A percentile compares a stretch with the other conserved stretches of the same genome.
Conservation (phyloP, 2,888 invertebrate genomes). For the Idaea biselata region DNA sequence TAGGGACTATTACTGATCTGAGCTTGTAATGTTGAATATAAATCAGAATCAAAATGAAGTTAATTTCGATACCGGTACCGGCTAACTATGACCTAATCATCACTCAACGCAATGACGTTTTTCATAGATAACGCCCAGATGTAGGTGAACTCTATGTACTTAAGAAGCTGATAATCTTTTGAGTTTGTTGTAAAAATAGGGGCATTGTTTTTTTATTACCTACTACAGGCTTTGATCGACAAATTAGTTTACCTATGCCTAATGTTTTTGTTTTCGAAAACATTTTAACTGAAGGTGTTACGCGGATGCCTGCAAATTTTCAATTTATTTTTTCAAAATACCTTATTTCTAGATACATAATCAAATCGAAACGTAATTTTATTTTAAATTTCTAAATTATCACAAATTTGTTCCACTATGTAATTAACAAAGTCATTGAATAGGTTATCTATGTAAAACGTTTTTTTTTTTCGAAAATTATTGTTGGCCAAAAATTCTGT, state of each 20-base stretch:
- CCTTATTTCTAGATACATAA: too few species aligned
- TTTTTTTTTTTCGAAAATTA: too few species aligned
- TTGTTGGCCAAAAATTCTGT: too few species aligned
- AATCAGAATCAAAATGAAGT: too few species aligned
- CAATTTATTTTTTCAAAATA: too few species aligned
- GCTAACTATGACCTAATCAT: neutral
- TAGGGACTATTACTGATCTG: neutral
- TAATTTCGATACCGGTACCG: neutral
- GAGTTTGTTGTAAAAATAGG: neutral
- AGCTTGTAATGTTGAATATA: too few species aligned
- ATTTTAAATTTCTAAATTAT: too few species aligned
- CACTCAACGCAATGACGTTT: neutral
- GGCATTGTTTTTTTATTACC: neutral
- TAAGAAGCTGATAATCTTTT: neutral
- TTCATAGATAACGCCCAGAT: neutral
- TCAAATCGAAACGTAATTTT: too few species aligned
- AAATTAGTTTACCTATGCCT: neutral
- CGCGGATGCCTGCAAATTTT: too few species aligned
- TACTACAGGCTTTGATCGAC: neutral
- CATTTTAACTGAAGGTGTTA: neutral
- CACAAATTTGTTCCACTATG: too few species aligned
- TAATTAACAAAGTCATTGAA: too few species aligned
- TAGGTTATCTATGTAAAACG: too few species aligned
- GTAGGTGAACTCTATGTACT: slow-evolving; percentile 1
- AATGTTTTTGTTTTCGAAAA: neutral